Percentiles rank a stretch among this genome's conserved stretches.
Conservation (phyloP, 2,797 vertebrate species). For the Sebastes minor region DNA sequence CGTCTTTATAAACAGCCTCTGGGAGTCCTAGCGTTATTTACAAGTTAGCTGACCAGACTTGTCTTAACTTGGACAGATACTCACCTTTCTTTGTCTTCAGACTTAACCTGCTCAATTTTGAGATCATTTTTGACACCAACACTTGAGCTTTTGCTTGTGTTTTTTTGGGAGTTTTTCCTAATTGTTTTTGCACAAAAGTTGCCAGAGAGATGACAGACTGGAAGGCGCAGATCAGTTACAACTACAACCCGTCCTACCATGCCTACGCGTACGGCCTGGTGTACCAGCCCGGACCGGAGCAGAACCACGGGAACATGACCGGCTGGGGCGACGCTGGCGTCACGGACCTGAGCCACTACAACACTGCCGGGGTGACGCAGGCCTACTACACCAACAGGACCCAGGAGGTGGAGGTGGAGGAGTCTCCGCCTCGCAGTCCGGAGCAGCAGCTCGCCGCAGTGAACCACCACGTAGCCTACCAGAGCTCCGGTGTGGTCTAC, state of each 20-base stretch:
- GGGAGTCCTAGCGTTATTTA: accelerated
- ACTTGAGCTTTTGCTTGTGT: accelerated
- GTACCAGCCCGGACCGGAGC: constrained; percentile 71
- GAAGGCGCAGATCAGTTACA: constrained; percentile 77
- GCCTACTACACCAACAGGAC: constrained; percentile 49
- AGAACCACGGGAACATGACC: constrained; percentile 48
- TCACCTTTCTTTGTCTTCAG: not conserved
- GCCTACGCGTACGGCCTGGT: constrained; percentile 76
- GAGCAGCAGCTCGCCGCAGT: constrained; percentile 38
- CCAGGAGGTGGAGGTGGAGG: not conserved
- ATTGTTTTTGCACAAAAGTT: too few species aligned
- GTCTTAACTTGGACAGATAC: not conserved
- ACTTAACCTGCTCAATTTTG: not conserved
- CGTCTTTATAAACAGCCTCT: constrained; percentile 30
- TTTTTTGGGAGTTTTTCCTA: not conserved
- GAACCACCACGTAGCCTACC: constrained; percentile 43
- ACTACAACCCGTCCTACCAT: constrained; percentile 76
- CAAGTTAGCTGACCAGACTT: accelerated
- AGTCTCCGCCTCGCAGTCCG: constrained; percentile 58
- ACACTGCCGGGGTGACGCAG: constrained; percentile 23
- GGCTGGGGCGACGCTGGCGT: constrained; percentile 63
- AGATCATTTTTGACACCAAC: accelerated
- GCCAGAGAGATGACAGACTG: constrained; percentile 76
- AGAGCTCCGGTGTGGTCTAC: constrained; percentile 47
- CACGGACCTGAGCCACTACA: constrained; percentile 41